Base-by-base conservation (phyloP, 2,888 invertebrate genomes). In the Adelognathus sp. region DNA sequence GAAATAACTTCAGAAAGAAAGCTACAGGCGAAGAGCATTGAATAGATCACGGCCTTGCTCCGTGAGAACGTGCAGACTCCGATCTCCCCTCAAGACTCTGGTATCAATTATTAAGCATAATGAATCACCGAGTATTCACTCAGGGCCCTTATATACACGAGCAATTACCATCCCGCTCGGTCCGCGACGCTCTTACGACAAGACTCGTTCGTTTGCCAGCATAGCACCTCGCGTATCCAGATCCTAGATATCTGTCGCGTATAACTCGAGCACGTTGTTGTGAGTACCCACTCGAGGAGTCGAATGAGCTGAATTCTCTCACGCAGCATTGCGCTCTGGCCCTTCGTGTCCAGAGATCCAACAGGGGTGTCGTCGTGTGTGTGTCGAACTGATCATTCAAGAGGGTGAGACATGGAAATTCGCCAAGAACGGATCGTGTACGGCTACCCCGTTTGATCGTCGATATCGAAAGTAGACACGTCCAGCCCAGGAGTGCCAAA, bases 401-500 rank as follows among this genome's bases (percentile, higher is more conserved):
- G 39, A 67, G 69, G 56, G 60, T 67, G 33, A 11, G 58, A 60
- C 58, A 33, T 29, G 39, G 46, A 71, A 67, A 21, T 29, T 70
- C 41, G 46, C 29, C 60, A 73, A 64, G 67, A 73, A 64, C 73
- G 76, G 64, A 70, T 78, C 80, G 71, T 82, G 83, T 81, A 74
- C 63, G 33, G 71, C 74, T 70, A 66, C 75, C 75, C 79, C 79
- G 67, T 83, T 83, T 87, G 87, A 88, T 89, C 87, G 83, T 84
- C 82, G 89, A 90, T 89, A 89, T 88, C 87, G 86, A 86, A 86
- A 88, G 89, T 88, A 89, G 88, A 89, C 89, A 90, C 88, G 89
- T 89, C 87, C 82, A 81, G 81, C 81, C 81, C 74, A 71, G 36
- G 66, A 39, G 56, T 60, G n/a, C 60, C 36, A 52, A 74, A 36